Base-by-base conservation (phyloP, 2,888 invertebrate species). In the Villa cingulata region DNA sequence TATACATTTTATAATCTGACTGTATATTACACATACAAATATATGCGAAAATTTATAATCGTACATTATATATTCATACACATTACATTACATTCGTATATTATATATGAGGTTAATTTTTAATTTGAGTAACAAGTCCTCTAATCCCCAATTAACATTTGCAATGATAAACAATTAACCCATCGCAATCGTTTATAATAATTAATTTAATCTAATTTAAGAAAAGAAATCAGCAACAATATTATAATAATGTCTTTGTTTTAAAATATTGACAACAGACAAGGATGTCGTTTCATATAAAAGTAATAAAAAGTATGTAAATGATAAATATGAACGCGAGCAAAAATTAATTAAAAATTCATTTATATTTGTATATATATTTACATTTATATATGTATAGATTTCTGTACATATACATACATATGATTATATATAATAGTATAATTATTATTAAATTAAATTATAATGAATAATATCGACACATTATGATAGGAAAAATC, bases 131-230 rank as follows among this genome's bases (percentile, higher is more conserved):
- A 38, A 42, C 43, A 41, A 47, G 47, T 47, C 47, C 47, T 47
- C 47, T 47, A 47, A 47, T 47, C 47, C 47, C 46, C 47, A 47
- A 47, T 47, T 47, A 47, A 47, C 47, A 43, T 42, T 47, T 41
- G 12, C 41, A 16, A 37, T 47, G 47, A 47, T 47, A 47, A 47
- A 41, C 37, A 47, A 47, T 47, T 47, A 47, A 47, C 47, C 47
- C 47, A 43, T 37, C 42, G 34, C 34, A 42, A 47, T 43, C 43
- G 19, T 38, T 15, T 20, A 32, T 43, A 47, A 47, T 47, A 47
- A 47, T 47, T 47, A 7, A 36, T 36, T 36, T 16, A 16, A 36
- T 36, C 14, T 36, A 16, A 12, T 34, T 34, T 34, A 15, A 23
- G 23, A 23, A 32, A 32, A 32, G 12, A 32, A 32, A 12, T 32